Base-by-base conservation (phyloP, 1,140 invertebrate genomes). In the Plectrocnemia conspersa region DNA sequence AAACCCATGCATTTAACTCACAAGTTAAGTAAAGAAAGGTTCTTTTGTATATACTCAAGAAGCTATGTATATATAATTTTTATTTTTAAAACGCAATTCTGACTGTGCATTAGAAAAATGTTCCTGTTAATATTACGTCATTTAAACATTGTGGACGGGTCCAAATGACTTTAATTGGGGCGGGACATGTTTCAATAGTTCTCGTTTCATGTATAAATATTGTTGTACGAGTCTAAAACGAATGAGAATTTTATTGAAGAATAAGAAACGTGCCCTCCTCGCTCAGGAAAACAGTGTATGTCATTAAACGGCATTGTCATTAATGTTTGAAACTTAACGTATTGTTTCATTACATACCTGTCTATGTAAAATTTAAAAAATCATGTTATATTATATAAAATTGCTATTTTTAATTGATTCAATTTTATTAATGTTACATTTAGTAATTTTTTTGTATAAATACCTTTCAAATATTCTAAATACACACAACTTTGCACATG, bases 391-490 rank as follows among this genome's bases (percentile, higher is more conserved):
- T 41, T 36, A 33, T 59, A 46, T 44, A 54, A 47, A 36, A 59
- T 38, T 46, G 47, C 52, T 59, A 54, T 49, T 48, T n/a, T 54
- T 49, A 44, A 59, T 50, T 59, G 42, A 54, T 52, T 59, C 52
- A 54, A 59, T 59, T 59, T 59, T 54, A 56, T 50, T 49, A 56
- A 61, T 16, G 56, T 49, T 60, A 52, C 48, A 55, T 56, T 56
- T 54, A n/a, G n/a, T n/a, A 54, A 16, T 52, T 42, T 19, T 50
- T 50, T 56, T 57, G 52, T 56, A 56, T n/a, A 56, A 54, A 61
- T 61, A 57, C 50, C 52, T 58, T n/a, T 58, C 24, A 54, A 54
- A 61, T 56, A 53, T 61, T 58, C 55, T 54, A 61, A 61, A 61
- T n/a, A n/a, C 7, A 49, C 59, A 61, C 54, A 47, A 61, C 49